phyloP scores from a whole-genome alignment of 2,113 vertebrate genomes.

The Pseudorectes ferrugineus region DNA sequence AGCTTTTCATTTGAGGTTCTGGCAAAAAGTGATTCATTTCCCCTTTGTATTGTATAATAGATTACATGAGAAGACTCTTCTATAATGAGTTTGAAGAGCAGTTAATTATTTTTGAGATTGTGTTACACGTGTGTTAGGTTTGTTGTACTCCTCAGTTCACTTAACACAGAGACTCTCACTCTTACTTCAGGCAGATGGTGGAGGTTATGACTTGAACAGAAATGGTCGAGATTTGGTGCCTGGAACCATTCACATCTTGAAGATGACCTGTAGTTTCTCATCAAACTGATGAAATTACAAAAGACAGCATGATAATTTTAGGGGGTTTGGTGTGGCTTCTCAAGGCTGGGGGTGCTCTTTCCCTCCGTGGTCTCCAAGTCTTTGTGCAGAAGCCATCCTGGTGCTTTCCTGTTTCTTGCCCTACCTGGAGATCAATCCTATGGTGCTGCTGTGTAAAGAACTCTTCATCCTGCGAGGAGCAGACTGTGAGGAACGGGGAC shows the following conservation, averaged over 20 bases:
- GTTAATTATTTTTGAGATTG: conserved; percentile 59
- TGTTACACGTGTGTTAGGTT: neutral
- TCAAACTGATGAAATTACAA: neutral
- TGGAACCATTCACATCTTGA: neutral
- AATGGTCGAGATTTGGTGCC: neutral
- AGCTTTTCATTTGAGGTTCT: conserved; percentile 20
- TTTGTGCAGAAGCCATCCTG: neutral
- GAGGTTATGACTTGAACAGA: neutral
- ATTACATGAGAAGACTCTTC: conserved; percentile 37
- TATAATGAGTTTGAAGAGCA: conserved; percentile 49
- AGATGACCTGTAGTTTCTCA: neutral
- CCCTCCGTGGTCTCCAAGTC: neutral
- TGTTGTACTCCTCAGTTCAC: neutral
- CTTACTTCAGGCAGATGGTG: neutral
- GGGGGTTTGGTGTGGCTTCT: neutral
- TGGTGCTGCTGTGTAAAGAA: neutral
- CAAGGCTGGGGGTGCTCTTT: neutral
- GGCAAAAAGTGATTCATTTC: conserved; percentile 3
- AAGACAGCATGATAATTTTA: neutral
- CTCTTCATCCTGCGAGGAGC: neutral
- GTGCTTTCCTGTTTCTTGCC: neutral
- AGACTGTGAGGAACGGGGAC: neutral
- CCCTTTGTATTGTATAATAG: conserved; percentile 39
- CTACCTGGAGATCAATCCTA: neutral
- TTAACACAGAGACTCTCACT: neutral